Base-by-base conservation (phyloP, 2,888 invertebrate genomes). In the Mythimna ferrago region DNA sequence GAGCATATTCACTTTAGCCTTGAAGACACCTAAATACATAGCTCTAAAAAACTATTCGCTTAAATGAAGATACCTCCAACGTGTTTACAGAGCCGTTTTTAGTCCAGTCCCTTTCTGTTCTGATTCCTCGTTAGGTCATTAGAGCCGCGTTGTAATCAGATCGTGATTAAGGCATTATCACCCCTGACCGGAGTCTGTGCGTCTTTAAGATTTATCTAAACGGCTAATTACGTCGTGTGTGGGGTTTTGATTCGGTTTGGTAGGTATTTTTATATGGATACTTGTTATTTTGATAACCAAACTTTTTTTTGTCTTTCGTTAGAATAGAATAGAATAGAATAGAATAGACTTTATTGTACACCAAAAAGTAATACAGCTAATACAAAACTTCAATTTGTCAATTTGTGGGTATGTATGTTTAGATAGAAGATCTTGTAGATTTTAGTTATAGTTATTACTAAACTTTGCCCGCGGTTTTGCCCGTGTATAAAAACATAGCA, bases 81-180 rank as follows among this genome's bases (percentile, higher is more conserved):
- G 16, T 44, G 21, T 19, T 10, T 21, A 38, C 58, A 51, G 53
- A 73, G 70, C 38, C 51, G 64, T 53, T 66, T 67, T 54, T 14
- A 38, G 62, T 57, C 32, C 75, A 58, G 38, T 63, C 16, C 21
- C 54, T 56, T 65, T 66, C 32, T 7, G 66, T 53, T 56, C 61
- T 51, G 41, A 74, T 71, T 81, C 72, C 62, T 58, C 69, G 67
- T 61, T 68, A 80, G 66, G 80, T 77, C 82, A 80, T 85, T 86
- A 86, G 73, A 72, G 67, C 70, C 11, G 53, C 72, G 76, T 71
- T 73, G 78, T 73, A 73, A 82, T 83, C 70, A 80, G 66, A 79
- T 77, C 66, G 80, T 82, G 84, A 84, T 86, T 86, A 86, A 80
- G 71, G 77, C 80, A 48, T 85, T 84, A 86, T 86, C 85, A 66